These are phyloP conservation scores for Australoheros scitulus DNA, from an alignment of 2,113 vertebrate species.

Conservation along the genomic window DNA sequence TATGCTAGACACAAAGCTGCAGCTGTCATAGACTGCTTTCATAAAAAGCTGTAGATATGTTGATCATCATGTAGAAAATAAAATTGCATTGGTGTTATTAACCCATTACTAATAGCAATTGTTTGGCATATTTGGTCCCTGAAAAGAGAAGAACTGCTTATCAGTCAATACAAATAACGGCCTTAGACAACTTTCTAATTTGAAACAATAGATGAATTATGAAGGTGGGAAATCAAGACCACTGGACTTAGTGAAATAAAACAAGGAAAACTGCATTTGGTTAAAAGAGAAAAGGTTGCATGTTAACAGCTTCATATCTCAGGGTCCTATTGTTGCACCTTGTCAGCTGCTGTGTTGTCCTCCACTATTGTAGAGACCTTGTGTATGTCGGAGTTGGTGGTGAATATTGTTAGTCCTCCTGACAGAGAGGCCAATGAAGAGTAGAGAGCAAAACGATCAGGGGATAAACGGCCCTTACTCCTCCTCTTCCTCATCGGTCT, in stretches of 20 bases:
- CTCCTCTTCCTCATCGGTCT: constrained; percentile 60
- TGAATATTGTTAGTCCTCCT: constrained; percentile 87
- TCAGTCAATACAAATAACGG: too few relatives aligned
- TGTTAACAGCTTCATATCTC: not conserved
- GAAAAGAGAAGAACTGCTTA: too few relatives aligned
- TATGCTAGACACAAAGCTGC: not conserved
- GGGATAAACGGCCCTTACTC: constrained; percentile 75
- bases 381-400: constrained; percentile 83
- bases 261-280: too few relatives aligned
- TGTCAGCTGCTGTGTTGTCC: constrained; percentile 79
- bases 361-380: constrained; percentile 81
- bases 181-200: not conserved
- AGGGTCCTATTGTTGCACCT: constrained; percentile 57
- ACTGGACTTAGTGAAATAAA: not conserved
- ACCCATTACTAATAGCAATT: not conserved
- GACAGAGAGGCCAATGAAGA: constrained; percentile 81
- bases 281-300: too few relatives aligned
- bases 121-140: too few relatives aligned
- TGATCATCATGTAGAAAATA: not conserved
- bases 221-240: not conserved
- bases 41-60: not conserved
- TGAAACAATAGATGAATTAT: not conserved
- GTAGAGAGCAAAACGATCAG: constrained; percentile 84
- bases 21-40: not conserved
- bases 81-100: not conserved